Evolutionary conservation across 2,797 vertebrate species (phyloP), one percentile per base, ranked within the genome.

Genomic region (Rhabdomys pumilio): DNA sequence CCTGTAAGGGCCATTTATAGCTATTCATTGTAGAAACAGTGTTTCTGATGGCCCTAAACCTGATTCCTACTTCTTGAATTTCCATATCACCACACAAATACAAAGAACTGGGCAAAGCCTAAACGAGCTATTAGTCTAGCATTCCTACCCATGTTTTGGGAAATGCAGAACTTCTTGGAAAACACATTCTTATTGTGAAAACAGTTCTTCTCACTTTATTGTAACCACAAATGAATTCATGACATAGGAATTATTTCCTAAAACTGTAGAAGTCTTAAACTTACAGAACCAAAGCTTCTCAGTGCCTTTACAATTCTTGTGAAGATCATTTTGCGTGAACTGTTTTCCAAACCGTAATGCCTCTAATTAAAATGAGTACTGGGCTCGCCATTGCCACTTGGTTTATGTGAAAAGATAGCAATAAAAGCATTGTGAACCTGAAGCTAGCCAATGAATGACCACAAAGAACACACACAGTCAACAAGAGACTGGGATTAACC

Each of bases 331-430:
- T 97, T 77, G 92, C 96, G 59, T 82, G 73, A 96, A 67, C 73
- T 89, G 61, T 83, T 93, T 96, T 92, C 38, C 38, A 80, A 80
- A 47, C 81, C 67, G 38, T 13, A 95, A 12, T 41, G 19, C 24
- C 57, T 96, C 80, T 94, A 93, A 94, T 96, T 94, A 93, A 97
- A 91, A 84, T 87, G 22, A 77, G 67, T 84, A 81, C 44, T 96
- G 91, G 84, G 63, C 26, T 85, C 96, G 77, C 47, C 63, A 93
- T 59, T 84, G 29, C 34, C 44, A 1, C 83, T 94, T 72, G 38
- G 41, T 95, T 95, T 89, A 59, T 67, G 24, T 69, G 67, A 63
- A 44, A 81, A 96, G 57, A 53, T 95, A 61, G 34, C 86, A 86
- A 92, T 95, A 79, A 96, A 93, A 80, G 17, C 61, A 80, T 69